Evolutionary conservation across 2,888 invertebrate genomes (phyloP), one percentile per base, ranked within the genome.

Genomic region (Clistopyga incitator): DNA sequence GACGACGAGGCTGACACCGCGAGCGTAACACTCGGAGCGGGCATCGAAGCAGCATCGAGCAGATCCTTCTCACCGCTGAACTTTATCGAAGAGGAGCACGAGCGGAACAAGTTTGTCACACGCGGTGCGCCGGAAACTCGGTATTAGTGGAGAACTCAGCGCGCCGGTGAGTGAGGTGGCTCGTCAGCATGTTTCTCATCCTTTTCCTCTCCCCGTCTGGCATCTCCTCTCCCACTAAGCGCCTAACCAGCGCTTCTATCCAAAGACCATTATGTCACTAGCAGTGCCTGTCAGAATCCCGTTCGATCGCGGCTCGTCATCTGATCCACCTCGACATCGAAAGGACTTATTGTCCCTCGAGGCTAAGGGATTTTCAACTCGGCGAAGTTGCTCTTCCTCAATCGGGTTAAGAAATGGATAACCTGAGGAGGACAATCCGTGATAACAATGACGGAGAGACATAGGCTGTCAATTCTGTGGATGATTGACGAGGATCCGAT

Each of bases 201-300:
- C 72, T 74, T 47, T 47, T 34, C 59, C 29, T 72, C 29, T 72
- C 54, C 18, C 42, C 56, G 72, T 59, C 56, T 11, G 11, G 11
- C 18, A n/a, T 20, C n/a, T n/a, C 61, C 13, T n/a, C 59, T 68
- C 15, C 47, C 71, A 18, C 59, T 50, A n/a, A n/a, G n/a, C n/a
- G 47, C 47, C 77, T 29, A 50, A 45, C 38, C 72, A 81, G 71
- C 77, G 64, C 76, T 74, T 78, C 75, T 83, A 84, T 78, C 79
- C 78, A 65, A 83, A 87, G 81, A 86, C 85, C 82, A 84, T 87
- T 86, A 86, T 84, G 86, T 81, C 77, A 74, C 77, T 67, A 81
- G 75, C 84, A 71, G 84, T 80, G 84, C 84, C 85, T 85, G 82
- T 86, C 87, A 83, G 77, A 86, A 82, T 50, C 54, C 52, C 64